Evolutionary conservation across 2,797 vertebrate species (phyloP), one percentile per base, ranked within the genome.

Genomic region (Acestrorhynchus altus): DNA sequence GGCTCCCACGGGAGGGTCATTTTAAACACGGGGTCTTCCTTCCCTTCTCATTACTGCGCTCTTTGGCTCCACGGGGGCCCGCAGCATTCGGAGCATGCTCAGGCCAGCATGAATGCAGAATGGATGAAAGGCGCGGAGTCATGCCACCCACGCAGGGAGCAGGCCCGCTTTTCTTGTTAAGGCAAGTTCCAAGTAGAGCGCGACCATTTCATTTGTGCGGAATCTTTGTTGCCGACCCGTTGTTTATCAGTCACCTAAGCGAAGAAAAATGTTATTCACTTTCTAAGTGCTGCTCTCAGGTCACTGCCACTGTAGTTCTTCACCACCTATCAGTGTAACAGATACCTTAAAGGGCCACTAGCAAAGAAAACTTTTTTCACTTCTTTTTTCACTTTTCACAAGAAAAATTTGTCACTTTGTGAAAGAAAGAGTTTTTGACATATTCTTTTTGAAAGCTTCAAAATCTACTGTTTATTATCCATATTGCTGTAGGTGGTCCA

Each of bases 21-120:
- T 28, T 81, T 42, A 74, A 82, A 83, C 64, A 56, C 72, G 68
- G 82, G 72, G 74, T 78, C 84, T 81, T 83, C 80, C n/a, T n/a
- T 51, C 71, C 71, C 54, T 74, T 72, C 79, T 85, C 78, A 80
- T 87, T 86, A 81, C 72, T 59, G 61, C 47, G 71, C 77, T 80
- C 70, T 66, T 79, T 69, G 69, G 72, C 59, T 76, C 68, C 79
- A 64, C 59, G 60, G 76, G 71, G 86, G 49, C 52, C 64, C 67
- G 49, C 75, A 70, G 69, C 74, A 80, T 86, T 67, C 81, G 63
- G 83, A 79, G 82, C 81, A 88, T 84, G 81, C 67, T 76, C 26
- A 0, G 71, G 52, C 42, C 69, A 28, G 54, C 39, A 24, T 24
- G 39, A 61, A 24, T 22, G 9, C 40, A 47, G 47, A 66, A 6